Conservation (phyloP, 2,797 vertebrate species). For the Carduelis carduelis region DNA sequence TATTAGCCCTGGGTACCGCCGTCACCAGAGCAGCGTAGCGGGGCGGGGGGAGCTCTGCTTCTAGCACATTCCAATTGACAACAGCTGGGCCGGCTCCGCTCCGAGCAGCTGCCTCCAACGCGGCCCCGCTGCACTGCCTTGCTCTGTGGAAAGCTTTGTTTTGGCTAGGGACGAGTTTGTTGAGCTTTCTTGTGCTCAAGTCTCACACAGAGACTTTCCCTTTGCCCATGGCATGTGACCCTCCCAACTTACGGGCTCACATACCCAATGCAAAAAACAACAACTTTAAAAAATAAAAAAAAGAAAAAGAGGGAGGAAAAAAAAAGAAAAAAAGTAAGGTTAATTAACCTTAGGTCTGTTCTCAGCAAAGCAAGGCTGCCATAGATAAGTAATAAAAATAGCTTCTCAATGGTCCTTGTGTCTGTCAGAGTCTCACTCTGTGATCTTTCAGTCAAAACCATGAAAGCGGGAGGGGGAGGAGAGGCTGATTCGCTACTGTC, state of each 20-base stretch:
- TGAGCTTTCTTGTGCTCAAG: not conserved
- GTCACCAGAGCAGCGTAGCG: rapidly evolving
- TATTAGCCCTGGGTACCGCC: not conserved
- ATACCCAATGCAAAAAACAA: not conserved
- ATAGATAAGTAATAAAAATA: constrained; percentile 62
- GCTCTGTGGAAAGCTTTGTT: constrained; percentile 35
- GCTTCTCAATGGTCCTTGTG: constrained; percentile 58
- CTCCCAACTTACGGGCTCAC: not conserved
- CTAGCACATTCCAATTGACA: constrained; percentile 41
- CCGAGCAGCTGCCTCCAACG: not conserved
- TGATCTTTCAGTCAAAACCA: constrained; percentile 64
- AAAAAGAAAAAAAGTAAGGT: not conserved
- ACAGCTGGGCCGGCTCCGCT: not conserved
- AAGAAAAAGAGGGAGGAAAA: not conserved
- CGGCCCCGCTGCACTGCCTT: rapidly evolving
- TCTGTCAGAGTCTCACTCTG: constrained; percentile 37
- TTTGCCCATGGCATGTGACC: constrained; percentile 20
- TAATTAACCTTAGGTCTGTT: constrained; percentile 59
- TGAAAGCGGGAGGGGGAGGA: constrained; percentile 4
- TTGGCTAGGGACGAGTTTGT: not conserved
- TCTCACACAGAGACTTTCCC: constrained; percentile 1
- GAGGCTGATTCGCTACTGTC: constrained; percentile 41
- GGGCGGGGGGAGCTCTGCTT: not conserved
- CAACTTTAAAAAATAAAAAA: not conserved
- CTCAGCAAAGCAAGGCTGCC: constrained; percentile 46